phyloP scores from a whole-genome alignment of 2,113 vertebrate genomes.

The Eira barbara region DNA sequence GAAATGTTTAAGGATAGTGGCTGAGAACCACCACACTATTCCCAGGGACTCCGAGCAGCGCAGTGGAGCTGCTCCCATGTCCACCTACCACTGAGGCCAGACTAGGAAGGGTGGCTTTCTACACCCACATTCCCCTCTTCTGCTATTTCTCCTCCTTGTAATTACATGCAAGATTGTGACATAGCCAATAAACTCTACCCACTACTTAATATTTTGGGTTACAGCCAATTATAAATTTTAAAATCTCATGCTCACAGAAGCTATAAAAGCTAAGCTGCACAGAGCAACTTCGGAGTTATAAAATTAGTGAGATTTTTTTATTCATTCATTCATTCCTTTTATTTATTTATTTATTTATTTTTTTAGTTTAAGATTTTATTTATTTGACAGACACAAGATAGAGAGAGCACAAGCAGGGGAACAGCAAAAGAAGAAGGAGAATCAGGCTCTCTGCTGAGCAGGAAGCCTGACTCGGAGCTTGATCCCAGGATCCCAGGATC shows the following conservation, averaged over 20 bases:
- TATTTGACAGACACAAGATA: neutral
- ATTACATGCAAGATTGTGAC: neutral
- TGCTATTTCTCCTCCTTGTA: neutral
- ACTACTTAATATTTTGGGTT: neutral
- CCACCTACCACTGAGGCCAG: neutral
- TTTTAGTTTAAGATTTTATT: neutral
- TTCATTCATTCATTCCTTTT: neutral
- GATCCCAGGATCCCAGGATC: too few species aligned
- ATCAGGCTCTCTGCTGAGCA: neutral
- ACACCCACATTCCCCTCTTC: neutral
- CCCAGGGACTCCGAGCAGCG: neutral
- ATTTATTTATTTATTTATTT: too few species aligned
- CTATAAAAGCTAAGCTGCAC: neutral
- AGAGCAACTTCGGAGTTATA: neutral
- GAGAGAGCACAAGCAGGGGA: neutral
- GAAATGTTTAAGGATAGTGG: neutral
- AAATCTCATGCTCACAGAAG: slow-evolving; percentile 9
- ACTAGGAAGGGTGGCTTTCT: neutral
- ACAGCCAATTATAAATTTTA: neutral
- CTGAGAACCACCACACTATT: neutral
- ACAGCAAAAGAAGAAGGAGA: neutral
- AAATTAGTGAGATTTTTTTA: neutral
- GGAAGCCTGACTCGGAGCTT: too few species aligned
- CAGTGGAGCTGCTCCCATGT: rapidly evolving
- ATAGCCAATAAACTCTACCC: neutral